phyloP scores from a whole-genome alignment of 1,140 invertebrate species.

The Drosophila jambulina region DNA sequence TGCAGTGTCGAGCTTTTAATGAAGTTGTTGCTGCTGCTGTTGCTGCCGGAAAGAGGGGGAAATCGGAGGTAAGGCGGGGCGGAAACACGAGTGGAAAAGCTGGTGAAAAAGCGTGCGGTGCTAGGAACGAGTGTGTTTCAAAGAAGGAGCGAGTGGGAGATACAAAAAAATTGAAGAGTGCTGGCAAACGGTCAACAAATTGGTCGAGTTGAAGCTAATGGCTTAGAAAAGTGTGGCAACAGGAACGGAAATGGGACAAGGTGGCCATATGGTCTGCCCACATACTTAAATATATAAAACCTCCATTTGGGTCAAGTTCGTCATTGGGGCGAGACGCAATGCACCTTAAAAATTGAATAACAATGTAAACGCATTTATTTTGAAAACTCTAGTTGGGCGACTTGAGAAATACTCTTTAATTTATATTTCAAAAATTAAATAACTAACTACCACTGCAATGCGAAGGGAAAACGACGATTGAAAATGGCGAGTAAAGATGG shows the following conservation, averaged over 20 bases:
- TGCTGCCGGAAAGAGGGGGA: neutral
- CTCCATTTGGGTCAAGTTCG: slow-evolving; percentile 16
- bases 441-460: neutral
- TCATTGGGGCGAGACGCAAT: neutral
- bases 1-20: slow-evolving; percentile 69
- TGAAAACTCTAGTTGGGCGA: neutral
- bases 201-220: slow-evolving; percentile 43
- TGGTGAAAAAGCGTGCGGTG: neutral
- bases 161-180: slow-evolving; percentile 5
- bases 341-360: too few species aligned
- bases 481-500: neutral
- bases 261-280: neutral
- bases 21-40: slow-evolving; percentile 49
- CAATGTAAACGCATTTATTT: neutral
- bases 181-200: slow-evolving; percentile 54
- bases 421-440: neutral
- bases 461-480: too few species aligned
- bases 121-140: neutral
- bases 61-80: neutral
- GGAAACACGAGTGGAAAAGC: slow-evolving; percentile 16
- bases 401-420: neutral
- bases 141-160: neutral
- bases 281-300: neutral
- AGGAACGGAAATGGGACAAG: neutral
- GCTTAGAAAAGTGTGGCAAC: slow-evolving; percentile 26